Base-by-base conservation (phyloP, 2,113 vertebrate species). In the Ceyx margarethae region DNA sequence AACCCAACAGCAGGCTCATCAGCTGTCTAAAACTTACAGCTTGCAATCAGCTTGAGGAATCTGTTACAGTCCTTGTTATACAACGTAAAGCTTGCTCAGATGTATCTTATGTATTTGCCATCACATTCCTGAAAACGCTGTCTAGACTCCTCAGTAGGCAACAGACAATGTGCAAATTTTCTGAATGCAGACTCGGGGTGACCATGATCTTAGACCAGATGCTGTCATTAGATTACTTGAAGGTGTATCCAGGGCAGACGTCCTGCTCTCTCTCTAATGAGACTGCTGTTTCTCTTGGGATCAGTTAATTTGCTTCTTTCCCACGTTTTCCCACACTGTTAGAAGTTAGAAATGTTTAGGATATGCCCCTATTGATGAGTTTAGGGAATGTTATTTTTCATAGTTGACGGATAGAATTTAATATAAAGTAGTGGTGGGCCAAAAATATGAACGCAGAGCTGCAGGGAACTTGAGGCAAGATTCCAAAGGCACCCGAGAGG, bases 81-180 rank as follows among this genome's bases (percentile, higher is more conserved):
- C 8, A 11, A 62, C 13, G 25, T 58, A 67, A 65, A 90, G 11
- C 23, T 71, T 29, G 37, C 21, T 62, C 13, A 20, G 15, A 65
- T 0, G 1, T 37, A 11, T 11, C 35, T 57, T 10, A 17, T 0
- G 3, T 42, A 17, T 29, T 69, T 73, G 16, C 21, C 33, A 19
- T 54, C 3, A 2, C 9, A 1, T 19, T 68, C 7, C 46, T 69
- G 68, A 43, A 62, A 69, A 13, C 7, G 25, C 51, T 64, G 2
- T 43, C 13, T 71, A 13, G 26, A 6, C 6, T 66, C 3, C 10
- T 3, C 33, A 8, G 1, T 4, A 19, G 35, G 13, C 31, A 37
- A 18, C 6, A 66, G 45, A 5, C 13, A 48, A 5, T 0, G 0
- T 11, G 35, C 13, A 37, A 0, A 7, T 40, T 31, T 76, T 69